Percentiles rank a stretch among this genome's conserved stretches.
Conservation (phyloP, 2,113 vertebrate genomes). For the Coracopsis vasa region DNA sequence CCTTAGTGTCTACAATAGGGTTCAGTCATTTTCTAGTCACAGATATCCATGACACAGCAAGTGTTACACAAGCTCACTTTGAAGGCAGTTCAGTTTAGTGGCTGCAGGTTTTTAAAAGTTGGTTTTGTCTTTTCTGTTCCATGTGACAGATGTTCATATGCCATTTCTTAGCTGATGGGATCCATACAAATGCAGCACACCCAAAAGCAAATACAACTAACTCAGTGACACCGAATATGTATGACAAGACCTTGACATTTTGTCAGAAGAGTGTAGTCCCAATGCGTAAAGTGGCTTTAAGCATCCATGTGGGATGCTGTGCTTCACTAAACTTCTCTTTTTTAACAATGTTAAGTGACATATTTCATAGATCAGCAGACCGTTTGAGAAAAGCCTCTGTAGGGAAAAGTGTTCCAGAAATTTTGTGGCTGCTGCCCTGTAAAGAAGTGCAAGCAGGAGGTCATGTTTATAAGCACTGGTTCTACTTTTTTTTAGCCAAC, state of each 20-base stretch:
- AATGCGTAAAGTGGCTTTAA: slow-evolving; percentile 22
- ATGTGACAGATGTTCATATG: background rate
- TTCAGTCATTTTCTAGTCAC: background rate
- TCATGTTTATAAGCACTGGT: background rate
- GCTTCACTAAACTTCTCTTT: background rate
- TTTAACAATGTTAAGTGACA: slow-evolving; percentile 5
- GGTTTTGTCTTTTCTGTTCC: background rate
- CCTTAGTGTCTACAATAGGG: background rate
- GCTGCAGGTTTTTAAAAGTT: background rate
- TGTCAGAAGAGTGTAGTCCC: slow-evolving; percentile 38
- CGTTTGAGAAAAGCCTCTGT: background rate
- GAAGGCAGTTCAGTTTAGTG: background rate
- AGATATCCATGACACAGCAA: background rate
- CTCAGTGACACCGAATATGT: slow-evolving; percentile 29
- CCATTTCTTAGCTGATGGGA: background rate
- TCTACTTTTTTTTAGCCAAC: background rate
- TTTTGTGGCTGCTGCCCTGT: background rate
- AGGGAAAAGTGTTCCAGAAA: background rate
- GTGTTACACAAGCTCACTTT: background rate
- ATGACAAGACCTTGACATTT: slow-evolving; percentile 53
- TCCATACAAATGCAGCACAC: background rate
- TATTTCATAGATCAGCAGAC: background rate
- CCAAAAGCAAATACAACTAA: background rate
- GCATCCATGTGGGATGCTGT: background rate
- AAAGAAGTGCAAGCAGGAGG: background rate